Conservation (phyloP, 2,113 vertebrate genomes). For the Phalacrocorax brasilianus region DNA sequence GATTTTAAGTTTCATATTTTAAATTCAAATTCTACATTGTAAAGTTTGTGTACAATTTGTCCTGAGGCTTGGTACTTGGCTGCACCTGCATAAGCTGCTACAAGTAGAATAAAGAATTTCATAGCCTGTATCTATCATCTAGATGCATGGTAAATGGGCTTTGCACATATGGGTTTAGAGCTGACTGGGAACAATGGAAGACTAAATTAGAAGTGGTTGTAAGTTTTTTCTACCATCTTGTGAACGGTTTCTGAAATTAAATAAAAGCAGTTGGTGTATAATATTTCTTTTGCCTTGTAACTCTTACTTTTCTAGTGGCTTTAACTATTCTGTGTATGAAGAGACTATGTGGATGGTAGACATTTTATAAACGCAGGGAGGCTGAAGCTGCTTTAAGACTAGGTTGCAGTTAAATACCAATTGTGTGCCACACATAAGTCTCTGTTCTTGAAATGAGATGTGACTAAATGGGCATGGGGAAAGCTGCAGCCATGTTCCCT, state of each 20-base stretch:
- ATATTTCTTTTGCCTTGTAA: conserved; percentile 69
- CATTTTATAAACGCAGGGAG: not conserved
- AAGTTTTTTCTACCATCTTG: conserved; percentile 77
- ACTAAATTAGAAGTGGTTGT: conserved; percentile 74
- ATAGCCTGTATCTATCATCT: conserved; percentile 87
- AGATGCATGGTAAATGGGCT: conserved; percentile 89
- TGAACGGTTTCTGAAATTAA: conserved; percentile 79
- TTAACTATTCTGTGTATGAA: not conserved
- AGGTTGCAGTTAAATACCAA: not conserved
- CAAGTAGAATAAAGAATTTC: conserved; percentile 82
- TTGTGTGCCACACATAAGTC: not conserved
- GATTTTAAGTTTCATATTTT: conserved; percentile 87
- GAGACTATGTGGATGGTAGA: not conserved
- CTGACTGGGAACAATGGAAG: conserved; percentile 76
- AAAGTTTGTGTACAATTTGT: conserved; percentile 88
- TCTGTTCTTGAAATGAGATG: not conserved
- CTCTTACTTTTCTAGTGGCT: conserved; percentile 66
- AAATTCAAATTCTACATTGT: conserved; percentile 81
- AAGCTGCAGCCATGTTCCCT: not conserved
- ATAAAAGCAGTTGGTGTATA: conserved; percentile 84
- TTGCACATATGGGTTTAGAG: conserved; percentile 78
- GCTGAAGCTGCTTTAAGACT: conserved; percentile 18
- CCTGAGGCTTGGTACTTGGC: conserved; percentile 87
- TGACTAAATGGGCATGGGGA: not conserved
- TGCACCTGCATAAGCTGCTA: conserved; percentile 87